phyloP scores from a whole-genome alignment of 35 echinoderm and acorn worm genomes.

The Ptychodera flava region DNA sequence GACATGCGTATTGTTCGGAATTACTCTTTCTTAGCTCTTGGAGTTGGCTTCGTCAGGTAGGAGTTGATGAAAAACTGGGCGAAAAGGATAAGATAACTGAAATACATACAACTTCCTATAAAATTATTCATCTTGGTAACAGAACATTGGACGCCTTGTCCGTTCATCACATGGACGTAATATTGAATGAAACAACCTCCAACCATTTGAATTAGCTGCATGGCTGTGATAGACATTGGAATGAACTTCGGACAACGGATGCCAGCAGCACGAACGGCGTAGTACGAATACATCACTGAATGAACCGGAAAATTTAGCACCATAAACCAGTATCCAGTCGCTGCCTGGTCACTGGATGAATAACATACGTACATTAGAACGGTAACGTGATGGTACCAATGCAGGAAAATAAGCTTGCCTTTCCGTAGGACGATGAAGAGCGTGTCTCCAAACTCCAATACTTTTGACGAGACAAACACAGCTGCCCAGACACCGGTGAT shows the following conservation, averaged over 20 bases:
- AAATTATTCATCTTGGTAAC: constrained; percentile 29
- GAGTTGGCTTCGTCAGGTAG: constrained; percentile 33
- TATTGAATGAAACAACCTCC: constrained; percentile 56
- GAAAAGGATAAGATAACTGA: constrained; percentile 87
- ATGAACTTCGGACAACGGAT: constrained; percentile 41
- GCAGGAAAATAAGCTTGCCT: constrained; percentile 69
- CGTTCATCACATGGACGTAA: constrained; percentile 35
- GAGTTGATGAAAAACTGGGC: constrained; percentile 81
- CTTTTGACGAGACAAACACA: constrained; percentile 49
- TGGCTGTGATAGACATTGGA: constrained; percentile 69
- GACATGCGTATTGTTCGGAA: no score
- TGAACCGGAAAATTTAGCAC: constrained; percentile 86
- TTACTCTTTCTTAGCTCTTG: no score
- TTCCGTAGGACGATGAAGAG: constrained; percentile 77
- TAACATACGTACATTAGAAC: constrained; percentile 61
- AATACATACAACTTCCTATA: constrained; percentile 48
- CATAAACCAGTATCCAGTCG: constrained; percentile 69
- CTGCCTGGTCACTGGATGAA: constrained; percentile 52
- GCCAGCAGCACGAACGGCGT: constrained; percentile 62
- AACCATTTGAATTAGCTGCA: constrained; percentile 85
- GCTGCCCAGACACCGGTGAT: constrained; percentile 40
- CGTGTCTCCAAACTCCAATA: constrained; percentile 67
- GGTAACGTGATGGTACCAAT: constrained; percentile 86
- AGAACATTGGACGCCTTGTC: constrained; percentile 37
- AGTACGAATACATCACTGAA: constrained; percentile 89